Conservation (phyloP, 2,888 invertebrate genomes). For the Phymatocera aterrima region DNA sequence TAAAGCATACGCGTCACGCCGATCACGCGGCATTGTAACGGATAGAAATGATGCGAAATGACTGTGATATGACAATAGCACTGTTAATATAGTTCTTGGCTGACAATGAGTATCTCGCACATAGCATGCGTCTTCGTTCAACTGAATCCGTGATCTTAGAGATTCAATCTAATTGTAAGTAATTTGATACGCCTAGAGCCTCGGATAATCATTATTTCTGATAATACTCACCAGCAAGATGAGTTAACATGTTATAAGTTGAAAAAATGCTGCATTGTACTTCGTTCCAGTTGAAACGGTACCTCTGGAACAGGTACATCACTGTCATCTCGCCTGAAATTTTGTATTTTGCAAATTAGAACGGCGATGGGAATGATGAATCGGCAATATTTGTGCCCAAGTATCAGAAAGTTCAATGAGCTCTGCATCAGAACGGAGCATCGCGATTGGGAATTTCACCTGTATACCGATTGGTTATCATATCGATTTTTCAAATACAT, state of each 20-base stretch:
- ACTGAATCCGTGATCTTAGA: constrained; percentile 47
- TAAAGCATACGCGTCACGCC: too few species aligned
- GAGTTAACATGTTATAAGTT: constrained; percentile 89
- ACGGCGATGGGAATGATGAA: too few species aligned
- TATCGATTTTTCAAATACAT: too few species aligned
- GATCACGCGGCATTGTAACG: too few species aligned
- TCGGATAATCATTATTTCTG: too few species aligned
- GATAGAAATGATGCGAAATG: constrained; percentile 18
- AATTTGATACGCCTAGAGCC: too few species aligned
- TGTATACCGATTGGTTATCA: too few species aligned
- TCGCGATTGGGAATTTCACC: too few species aligned
- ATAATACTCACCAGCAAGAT: constrained; percentile 85
- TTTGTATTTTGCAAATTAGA: not conserved
- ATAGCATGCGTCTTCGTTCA: constrained; percentile 9
- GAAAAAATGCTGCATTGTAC: constrained; percentile 91
- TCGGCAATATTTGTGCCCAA: too few species aligned
- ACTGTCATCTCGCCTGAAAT: constrained; percentile 90
- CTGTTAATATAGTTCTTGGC: constrained; percentile 22
- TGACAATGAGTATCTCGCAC: not conserved
- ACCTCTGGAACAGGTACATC: constrained; percentile 88
- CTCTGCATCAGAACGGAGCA: too few species aligned
- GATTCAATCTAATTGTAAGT: constrained; percentile 43
- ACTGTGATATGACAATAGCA: not conserved
- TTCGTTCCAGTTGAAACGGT: constrained; percentile 92
- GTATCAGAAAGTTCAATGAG: too few species aligned